Evolutionary conservation across 2,113 vertebrate species (phyloP).

Genomic region (Lepus americanus): DNA sequence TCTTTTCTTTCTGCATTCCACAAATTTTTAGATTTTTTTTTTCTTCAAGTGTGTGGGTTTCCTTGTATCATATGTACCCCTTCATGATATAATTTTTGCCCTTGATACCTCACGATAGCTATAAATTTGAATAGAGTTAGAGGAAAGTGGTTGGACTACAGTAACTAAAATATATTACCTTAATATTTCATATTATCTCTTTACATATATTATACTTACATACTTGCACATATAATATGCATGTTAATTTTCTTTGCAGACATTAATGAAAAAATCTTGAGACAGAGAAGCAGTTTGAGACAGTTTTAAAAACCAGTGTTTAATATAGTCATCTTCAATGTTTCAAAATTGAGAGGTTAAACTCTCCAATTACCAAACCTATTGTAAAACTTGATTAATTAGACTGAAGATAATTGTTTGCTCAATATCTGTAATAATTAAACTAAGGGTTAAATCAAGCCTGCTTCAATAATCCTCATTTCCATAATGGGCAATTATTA

Average conservation of each 20-base stretch:
- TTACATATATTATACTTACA: not conserved
- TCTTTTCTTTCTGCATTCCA: not conserved
- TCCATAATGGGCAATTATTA: not conserved
- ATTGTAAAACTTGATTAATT: slow-evolving; percentile 24
- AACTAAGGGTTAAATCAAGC: not conserved
- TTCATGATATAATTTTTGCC: not conserved
- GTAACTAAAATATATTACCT: slow-evolving; percentile 1
- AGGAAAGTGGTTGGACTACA: not conserved
- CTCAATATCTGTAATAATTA: not conserved
- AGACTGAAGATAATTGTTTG: not conserved
- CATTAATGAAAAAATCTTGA: not conserved
- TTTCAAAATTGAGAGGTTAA: too few species aligned
- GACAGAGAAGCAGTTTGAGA: not conserved
- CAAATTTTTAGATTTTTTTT: not conserved
- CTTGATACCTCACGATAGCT: not conserved
- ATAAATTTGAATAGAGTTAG: not conserved
- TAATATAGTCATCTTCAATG: not conserved
- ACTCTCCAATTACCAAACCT: not conserved
- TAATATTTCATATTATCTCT: not conserved
- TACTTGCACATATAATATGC: not conserved
- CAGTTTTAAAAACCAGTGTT: not conserved
- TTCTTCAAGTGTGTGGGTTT: not conserved
- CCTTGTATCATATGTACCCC: not conserved
- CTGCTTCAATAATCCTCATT: not conserved
- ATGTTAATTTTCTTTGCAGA: not conserved